phyloP scores from a whole-genome alignment of 2,113 vertebrate species.

The Smithornis capensis region DNA sequence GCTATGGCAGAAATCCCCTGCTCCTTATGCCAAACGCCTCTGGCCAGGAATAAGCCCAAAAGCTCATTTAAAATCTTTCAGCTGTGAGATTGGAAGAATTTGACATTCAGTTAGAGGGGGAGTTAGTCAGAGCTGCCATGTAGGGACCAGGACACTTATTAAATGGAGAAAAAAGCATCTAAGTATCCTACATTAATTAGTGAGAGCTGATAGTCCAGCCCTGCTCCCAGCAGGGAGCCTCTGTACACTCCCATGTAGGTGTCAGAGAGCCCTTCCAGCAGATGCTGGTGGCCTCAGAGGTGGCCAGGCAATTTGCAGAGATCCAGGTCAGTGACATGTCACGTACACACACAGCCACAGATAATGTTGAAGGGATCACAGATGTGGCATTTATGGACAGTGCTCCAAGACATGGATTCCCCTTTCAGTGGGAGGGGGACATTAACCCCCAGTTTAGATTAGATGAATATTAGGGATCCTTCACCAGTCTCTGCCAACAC shows the following conservation, averaged over 20 bases:
- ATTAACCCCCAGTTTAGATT: not conserved
- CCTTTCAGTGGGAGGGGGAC: not conserved
- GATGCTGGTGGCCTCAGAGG: not conserved
- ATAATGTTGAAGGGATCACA: not conserved
- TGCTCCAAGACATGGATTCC: not conserved
- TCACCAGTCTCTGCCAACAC: not conserved
- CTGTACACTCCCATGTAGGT: fast-evolving
- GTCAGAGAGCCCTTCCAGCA: not conserved
- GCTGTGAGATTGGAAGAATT: not conserved
- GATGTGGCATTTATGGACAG: not conserved
- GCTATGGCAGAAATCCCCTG: not conserved
- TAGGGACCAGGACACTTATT: not conserved
- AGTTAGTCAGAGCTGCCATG: not conserved
- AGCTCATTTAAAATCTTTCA: not conserved
- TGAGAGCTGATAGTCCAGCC: not conserved
- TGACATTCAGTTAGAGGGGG: not conserved
- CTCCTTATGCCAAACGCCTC: not conserved
- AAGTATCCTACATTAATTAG: not conserved
- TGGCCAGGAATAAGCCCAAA: not conserved
- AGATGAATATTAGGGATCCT: too few relatives aligned
- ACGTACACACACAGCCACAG: not conserved
- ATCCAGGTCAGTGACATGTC: not conserved
- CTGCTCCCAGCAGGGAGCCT: not conserved
- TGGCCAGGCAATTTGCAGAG: not conserved
- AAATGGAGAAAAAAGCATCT: not conserved